Evolutionary conservation across 2,888 invertebrate species (phyloP).

Genomic region (Macrosiphum euphorbiae): DNA sequence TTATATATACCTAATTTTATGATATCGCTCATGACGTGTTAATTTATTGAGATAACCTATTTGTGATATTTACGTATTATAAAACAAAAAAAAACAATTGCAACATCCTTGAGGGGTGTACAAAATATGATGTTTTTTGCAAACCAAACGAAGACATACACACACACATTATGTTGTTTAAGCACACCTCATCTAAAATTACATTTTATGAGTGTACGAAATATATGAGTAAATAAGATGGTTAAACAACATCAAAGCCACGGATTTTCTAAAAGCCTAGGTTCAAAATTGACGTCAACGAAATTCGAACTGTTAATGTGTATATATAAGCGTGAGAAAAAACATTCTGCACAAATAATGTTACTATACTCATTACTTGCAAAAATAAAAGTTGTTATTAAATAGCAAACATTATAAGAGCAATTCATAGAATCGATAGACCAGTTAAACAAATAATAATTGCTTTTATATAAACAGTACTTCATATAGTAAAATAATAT

Average conservation of each 20-base stretch:
- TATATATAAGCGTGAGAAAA: constrained; percentile 21
- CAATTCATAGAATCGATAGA: not conserved
- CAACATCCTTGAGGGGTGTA: not conserved
- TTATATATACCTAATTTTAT: too few relatives aligned
- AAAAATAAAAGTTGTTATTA: constrained; percentile 1
- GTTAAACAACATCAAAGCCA: not conserved
- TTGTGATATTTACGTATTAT: not conserved
- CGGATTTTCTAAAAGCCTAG: not conserved
- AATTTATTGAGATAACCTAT: not conserved
- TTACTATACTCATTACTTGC: not conserved
- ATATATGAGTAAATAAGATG: not conserved
- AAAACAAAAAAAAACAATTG: not conserved
- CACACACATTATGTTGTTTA: not conserved
- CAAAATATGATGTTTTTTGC: not conserved
- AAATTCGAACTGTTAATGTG: constrained; percentile 22
- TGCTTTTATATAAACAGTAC: not conserved
- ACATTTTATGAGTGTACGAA: not conserved
- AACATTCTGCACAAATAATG: constrained; percentile 16
- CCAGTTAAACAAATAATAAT: not conserved
- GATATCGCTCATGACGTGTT: not conserved
- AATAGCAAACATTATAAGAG: not conserved
- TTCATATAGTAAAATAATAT: not conserved
- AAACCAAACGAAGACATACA: not conserved
- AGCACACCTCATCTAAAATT: not conserved
- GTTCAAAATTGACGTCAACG: not conserved